phyloP scores from a whole-genome alignment of 2,797 vertebrate genomes.

The Bryconaethiops microstoma region DNA sequence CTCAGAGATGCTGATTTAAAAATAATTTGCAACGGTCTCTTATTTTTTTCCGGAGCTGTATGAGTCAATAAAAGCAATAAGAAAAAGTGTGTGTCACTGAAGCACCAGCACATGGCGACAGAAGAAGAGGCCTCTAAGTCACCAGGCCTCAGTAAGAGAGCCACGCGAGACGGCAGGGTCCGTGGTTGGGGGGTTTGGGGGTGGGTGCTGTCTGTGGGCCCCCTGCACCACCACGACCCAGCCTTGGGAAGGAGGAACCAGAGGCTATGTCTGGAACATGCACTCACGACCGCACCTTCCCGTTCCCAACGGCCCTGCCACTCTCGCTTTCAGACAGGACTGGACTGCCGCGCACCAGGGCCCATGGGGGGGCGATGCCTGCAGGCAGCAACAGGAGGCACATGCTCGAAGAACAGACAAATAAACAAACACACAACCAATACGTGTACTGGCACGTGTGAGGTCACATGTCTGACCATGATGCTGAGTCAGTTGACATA shows the following conservation, averaged over 20 bases:
- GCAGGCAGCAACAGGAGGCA: background rate
- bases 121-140: background rate
- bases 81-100: background rate
- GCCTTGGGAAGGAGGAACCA: conserved; percentile 54
- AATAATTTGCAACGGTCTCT: no score
- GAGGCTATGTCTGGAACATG: conserved; percentile 47
- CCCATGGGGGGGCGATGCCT: background rate
- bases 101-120: background rate
- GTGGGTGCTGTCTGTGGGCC: conserved; percentile 5
- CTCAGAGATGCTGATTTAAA: no score
- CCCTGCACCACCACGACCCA: conserved; percentile 37
- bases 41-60: no score
- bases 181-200: conserved; percentile 22
- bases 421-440: background rate
- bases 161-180: background rate
- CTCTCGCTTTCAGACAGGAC: conserved; percentile 53
- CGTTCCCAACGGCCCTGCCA: conserved; percentile 40
- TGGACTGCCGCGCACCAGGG: conserved; percentile 4
- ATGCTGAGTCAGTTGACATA: background rate
- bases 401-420: background rate
- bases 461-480: background rate
- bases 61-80: no score
- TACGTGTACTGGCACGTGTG: background rate
- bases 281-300: conserved; percentile 57
- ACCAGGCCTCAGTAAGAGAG: background rate